Evolutionary conservation across 2,113 vertebrate species (phyloP).

Genomic region (Equus przewalskii): DNA sequence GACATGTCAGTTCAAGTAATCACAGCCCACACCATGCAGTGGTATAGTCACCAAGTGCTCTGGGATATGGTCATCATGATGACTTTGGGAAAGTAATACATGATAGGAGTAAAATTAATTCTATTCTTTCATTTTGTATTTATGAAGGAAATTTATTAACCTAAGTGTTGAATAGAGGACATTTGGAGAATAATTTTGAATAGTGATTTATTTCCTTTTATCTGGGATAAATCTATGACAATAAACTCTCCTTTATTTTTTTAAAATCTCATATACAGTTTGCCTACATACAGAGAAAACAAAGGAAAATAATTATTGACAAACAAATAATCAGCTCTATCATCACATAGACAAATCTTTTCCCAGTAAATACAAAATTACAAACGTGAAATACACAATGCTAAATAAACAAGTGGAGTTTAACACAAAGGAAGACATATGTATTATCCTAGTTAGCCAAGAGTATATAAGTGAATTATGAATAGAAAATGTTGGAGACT

Average conservation of each 20-base stretch:
- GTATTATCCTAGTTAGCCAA: not conserved
- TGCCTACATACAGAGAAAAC: not conserved
- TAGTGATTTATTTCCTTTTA: not conserved
- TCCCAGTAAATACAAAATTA: not conserved
- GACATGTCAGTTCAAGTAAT: not conserved
- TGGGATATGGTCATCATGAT: not conserved
- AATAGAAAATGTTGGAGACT: not conserved
- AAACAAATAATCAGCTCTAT: not conserved
- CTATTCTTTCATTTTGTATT: not conserved
- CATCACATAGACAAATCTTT: not conserved
- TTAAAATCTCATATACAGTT: not conserved
- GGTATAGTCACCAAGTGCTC: no score
- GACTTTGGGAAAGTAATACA: not conserved
- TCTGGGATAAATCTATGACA: not conserved
- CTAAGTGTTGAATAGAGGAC: not conserved
- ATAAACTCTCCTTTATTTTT: not conserved
- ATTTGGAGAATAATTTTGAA: not conserved
- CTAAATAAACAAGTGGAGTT: not conserved
- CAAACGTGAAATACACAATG: fast-evolving
- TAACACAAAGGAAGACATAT: not conserved
- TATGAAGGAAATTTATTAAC: not conserved
- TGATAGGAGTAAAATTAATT: not conserved
- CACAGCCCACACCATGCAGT: not conserved
- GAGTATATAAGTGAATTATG: not conserved
- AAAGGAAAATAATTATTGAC: no score